These are phyloP conservation scores for Battus philenor DNA, from an alignment of 1,140 invertebrate species.

Conservation along the genomic window DNA sequence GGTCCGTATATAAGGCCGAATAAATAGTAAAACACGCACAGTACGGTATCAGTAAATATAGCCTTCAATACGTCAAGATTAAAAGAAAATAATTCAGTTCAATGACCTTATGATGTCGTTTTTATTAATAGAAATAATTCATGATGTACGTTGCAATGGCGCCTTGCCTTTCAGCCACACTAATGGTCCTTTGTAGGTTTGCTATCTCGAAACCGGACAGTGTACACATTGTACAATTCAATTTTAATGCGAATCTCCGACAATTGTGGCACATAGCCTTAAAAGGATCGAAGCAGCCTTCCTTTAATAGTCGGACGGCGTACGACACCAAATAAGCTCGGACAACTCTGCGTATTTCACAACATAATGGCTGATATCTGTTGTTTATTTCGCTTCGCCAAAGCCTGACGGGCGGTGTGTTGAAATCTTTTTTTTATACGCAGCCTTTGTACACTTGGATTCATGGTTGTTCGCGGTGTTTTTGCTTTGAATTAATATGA, in stretches of 20 bases:
- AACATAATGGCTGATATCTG: constrained; percentile 18
- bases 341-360: constrained; percentile 33
- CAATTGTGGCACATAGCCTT: constrained; percentile 39
- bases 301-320: constrained; percentile 35
- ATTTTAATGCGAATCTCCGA: constrained; percentile 19
- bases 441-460: constrained; percentile 9
- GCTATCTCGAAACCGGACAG: constrained; percentile 8
- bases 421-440: constrained; percentile 20
- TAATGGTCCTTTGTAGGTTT: constrained; percentile 9
- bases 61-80: too few species aligned
- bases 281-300: constrained; percentile 29
- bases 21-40: too few species aligned
- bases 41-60: too few species aligned
- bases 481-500: too few species aligned
- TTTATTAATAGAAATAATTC: too few species aligned
- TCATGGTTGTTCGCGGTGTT: too few species aligned
- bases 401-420: constrained; percentile 17
- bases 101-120: too few species aligned
- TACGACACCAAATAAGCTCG: constrained; percentile 43
- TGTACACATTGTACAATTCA: constrained; percentile 23
- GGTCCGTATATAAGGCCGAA: too few species aligned
- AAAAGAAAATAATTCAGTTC: too few species aligned
- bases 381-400: constrained; percentile 21
- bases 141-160: too few species aligned
- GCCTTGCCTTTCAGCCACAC: too few species aligned